Evolutionary conservation across 2,113 vertebrate genomes (phyloP), one percentile per base, ranked within the genome.

Genomic region (Neotragus pygmaeus): DNA sequence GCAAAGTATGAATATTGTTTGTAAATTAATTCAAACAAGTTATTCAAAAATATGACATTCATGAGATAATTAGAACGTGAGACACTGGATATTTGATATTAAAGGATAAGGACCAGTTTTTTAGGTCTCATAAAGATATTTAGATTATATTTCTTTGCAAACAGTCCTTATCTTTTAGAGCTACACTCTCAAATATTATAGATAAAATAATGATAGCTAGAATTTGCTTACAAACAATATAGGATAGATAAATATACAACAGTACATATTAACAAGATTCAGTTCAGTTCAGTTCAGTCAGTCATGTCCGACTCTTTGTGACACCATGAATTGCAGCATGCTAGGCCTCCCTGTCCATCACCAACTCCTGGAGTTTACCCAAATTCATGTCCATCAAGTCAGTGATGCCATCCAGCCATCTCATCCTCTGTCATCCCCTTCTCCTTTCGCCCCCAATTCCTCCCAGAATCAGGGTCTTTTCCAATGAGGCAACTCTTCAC

Each of bases 141-240:
- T 28, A 62, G 9, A 90, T 78, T 30, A 70, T 43, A 95, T 84
- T 83, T 91, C 27, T 90, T 88, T 96, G 25, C 66, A 77, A 23
- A 92, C 21, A 51, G 4, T 77, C 58, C 12, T 94, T 92, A 70
- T 94, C 36, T 94, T 93, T 86, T 70, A 88, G 45, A 49, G 23
- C 81, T 17, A 23, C 5, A 58, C 7, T 78, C 16, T 25, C 58
- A 84, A 90, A 88, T 80, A 89, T 64, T 87, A 47, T 60, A 87
- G 45, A 53, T 87, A 4, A 81, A 83, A 84, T 47, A 70, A 82
- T 88, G 21, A 45, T 47, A 66, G 49, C 30, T 87, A 86, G 16
- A 13, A 73, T 92, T 96, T 90, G 39, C 57, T 87, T 96, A 58
- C 62, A 96, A 96, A 82, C 88, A 91, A 91, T 62, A 77, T 36